These are phyloP conservation scores for Branchipolynoe longqiensis DNA, from an alignment of 2,888 invertebrate genomes.

Conservation along the genomic window DNA sequence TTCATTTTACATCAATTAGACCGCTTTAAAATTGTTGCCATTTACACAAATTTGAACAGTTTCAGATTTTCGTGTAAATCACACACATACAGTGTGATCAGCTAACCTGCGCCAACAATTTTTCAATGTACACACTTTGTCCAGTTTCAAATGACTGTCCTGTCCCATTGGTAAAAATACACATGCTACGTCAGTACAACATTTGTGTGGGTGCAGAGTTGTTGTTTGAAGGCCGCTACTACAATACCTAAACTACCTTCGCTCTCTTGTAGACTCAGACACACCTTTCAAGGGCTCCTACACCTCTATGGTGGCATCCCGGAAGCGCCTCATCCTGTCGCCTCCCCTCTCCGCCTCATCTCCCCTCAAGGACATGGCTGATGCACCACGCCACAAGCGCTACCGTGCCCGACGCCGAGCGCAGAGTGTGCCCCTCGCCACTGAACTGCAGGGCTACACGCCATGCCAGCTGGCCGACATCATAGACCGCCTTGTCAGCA, in stretches of 20 bases:
- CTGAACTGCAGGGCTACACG: conserved; percentile 32
- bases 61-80: neutral
- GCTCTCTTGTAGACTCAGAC: neutral
- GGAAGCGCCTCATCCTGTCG: conserved; percentile 19
- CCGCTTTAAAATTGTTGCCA: too few relatives aligned
- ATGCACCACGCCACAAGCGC: conserved; percentile 11
- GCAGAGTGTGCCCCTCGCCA: conserved; percentile 26
- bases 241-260: neutral
- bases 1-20: too few relatives aligned
- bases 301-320: neutral
- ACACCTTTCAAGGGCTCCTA: conserved; percentile 9
- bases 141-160: neutral
- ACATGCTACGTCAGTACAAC: neutral
- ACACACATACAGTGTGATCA: neutral
- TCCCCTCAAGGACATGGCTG: neutral
- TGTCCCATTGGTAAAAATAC: neutral
- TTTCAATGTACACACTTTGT: neutral
- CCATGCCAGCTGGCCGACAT: conserved; percentile 43
- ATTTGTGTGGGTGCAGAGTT: too few relatives aligned
- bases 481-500: conserved; percentile 41
- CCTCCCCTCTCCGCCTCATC: conserved; percentile 18
- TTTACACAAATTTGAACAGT: too few relatives aligned
- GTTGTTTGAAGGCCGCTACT: neutral
- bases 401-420: conserved; percentile 1
- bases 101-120: neutral